These are phyloP conservation scores for Metaphire vulgaris DNA, from an alignment of 1,140 invertebrate genomes.

Conservation along the genomic window DNA sequence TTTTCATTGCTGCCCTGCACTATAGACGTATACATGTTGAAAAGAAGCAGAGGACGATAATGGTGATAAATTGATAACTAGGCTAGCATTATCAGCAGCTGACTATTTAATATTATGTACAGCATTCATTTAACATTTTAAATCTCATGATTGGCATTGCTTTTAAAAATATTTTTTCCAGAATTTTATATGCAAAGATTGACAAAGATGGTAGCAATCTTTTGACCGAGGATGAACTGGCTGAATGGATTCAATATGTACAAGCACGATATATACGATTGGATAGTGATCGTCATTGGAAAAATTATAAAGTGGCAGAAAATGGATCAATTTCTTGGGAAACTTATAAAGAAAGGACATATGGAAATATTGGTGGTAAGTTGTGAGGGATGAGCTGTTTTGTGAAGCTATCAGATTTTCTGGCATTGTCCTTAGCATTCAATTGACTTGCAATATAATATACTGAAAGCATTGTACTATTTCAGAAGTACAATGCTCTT, in stretches of 20 bases:
- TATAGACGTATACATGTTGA: too few relatives aligned
- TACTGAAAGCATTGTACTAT: too few relatives aligned
- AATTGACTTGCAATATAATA: too few relatives aligned
- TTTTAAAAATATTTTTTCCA: conserved; percentile 44
- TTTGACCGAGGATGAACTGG: conserved; percentile 78
- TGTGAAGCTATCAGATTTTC: too few relatives aligned
- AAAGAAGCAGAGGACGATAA: too few relatives aligned
- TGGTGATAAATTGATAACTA: too few relatives aligned
- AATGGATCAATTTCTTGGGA: conserved; percentile 72
- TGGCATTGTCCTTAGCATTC: too few relatives aligned
- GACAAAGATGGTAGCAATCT: conserved; percentile 79
- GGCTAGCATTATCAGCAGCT: too few relatives aligned
- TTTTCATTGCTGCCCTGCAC: too few relatives aligned
- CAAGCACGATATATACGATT: conserved; percentile 83
- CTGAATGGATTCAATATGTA: conserved; percentile 91
- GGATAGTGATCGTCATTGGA: conserved; percentile 88
- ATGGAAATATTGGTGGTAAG: conserved; percentile 61
- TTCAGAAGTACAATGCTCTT: too few relatives aligned
- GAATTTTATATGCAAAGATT: conserved; percentile 89
- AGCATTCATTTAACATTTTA: background rate
- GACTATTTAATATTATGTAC: background rate
- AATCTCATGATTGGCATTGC: background rate
- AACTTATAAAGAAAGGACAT: conserved; percentile 71
- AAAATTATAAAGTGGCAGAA: conserved; percentile 67
- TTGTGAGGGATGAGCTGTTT: too few relatives aligned